Evolutionary conservation across 2,113 vertebrate genomes (phyloP), one percentile per base, ranked within the genome.

Genomic region (Eubucco bourcierii): DNA sequence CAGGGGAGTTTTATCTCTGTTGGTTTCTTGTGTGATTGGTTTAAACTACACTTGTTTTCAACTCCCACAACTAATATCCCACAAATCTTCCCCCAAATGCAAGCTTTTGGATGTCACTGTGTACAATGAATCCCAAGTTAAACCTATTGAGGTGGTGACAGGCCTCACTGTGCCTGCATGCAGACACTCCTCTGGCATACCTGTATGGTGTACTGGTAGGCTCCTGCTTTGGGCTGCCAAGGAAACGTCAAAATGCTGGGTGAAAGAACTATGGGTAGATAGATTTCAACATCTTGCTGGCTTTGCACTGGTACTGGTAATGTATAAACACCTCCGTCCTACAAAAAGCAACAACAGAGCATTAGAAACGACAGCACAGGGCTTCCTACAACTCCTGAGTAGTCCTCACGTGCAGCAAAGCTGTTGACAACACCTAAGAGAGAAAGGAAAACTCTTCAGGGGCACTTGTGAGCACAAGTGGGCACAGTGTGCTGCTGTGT

Each of bases 221-320:
- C 97, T 78, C 98, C 99, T 12, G 98, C 97, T 95, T 98, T 98
- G 15, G 99, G 98, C 95, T 99, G 99, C 99, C 99, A 99, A n/a
- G 99, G 99, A 96, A 99, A 99, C 0, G 98, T 98, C 91, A 99
- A 97, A 96, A 99, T 98, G 91, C 97, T 97, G 17, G 99, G 99
- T 33, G 93, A 96, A 31, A 99, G 98, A 29, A 98, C 95, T 93
- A 99, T 99, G 19, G 99, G 99, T 64, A 98, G 87, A 70, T 98
- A 98, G 87, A 99, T 98, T 95, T 99, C 99, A 29, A 99, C 98
- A 61, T 99, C 99, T 97, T 99, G 99, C 91, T 98, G 98, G 95
- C 98, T 99, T 96, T 94, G 96, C 75, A 99, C 98, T 2, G 99
- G 98, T 80, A 98, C 97, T 67, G 94, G 86, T 5, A 99, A 97